phyloP scores from a whole-genome alignment of 2,888 invertebrate species.

The Drosophila affinis region DNA sequence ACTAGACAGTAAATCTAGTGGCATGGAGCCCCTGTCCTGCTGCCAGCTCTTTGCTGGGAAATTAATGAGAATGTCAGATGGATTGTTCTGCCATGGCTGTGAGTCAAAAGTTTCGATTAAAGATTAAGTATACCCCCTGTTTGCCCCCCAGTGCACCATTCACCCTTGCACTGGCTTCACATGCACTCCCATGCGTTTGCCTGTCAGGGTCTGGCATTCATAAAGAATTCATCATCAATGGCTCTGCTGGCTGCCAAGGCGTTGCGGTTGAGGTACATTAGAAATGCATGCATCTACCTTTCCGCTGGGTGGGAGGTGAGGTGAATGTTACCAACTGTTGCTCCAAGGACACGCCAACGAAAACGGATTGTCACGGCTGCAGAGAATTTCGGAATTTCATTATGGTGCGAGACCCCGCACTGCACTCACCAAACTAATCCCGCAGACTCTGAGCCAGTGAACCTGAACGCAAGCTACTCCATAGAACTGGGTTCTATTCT shows the following conservation, averaged over 20 bases:
- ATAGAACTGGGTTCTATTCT: background rate
- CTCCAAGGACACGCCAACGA: conserved; percentile 19
- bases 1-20: too few relatives aligned
- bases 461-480: background rate
- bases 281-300: conserved; percentile 20
- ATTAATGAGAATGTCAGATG: conserved; percentile 52
- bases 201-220: conserved; percentile 18
- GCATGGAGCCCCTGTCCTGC: background rate
- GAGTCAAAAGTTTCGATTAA: conserved; percentile 53
- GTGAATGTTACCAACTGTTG: conserved; percentile 39
- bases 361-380: conserved; percentile 14
- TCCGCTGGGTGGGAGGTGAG: background rate
- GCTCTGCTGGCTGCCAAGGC: conserved; percentile 6
- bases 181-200: conserved; percentile 14
- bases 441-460: background rate
- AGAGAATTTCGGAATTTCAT: background rate
- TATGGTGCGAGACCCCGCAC: too few relatives aligned
- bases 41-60: conserved; percentile 28
- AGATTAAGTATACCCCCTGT: conserved; percentile 18
- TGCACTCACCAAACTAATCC: background rate
- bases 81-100: conserved; percentile 24
- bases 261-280: background rate
- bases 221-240: conserved; percentile 31
- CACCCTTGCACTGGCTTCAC: background rate
- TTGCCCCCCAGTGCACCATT: too few relatives aligned